Evolutionary conservation across 2,797 vertebrate genomes (phyloP), one percentile per base, ranked within the genome.

Genomic region (Pseudochromis fuscus): DNA sequence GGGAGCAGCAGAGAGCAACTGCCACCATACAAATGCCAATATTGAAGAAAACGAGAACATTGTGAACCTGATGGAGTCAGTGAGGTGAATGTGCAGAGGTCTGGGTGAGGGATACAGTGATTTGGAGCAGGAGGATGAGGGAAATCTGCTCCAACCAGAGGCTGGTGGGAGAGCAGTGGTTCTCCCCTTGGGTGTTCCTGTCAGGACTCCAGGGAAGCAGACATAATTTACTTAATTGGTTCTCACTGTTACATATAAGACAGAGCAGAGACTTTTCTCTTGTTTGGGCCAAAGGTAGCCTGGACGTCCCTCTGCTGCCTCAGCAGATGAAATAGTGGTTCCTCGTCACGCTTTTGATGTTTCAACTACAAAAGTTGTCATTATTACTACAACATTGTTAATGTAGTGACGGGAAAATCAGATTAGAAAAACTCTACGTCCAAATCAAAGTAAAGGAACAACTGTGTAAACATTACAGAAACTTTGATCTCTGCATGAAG

Each of bases 171-270:
- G 72, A 75, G 59, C 70, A 27, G 71, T 40, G 50, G 2, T 57
- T 84, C 67, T 75, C 86, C 72, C 79, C 81, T 79, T 88, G 79
- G 80, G 76, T 85, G 87, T 81, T 92, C 88, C 84, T 89, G 88
- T 91, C 86, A 78, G 40, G 58, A 73, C 83, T 88, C 82, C 77
- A 73, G 77, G 77, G 76, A 89, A 75, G 77, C 85, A 84, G 79
- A 92, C 48, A 69, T 91, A 92, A 92, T 94, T 90, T 62, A 83
- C 51, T 92, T 93, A 92, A 94, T 93, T 89, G 82, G 88, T 51
- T 89, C 81, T 86, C 66, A 64, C 71, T 84, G 72, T 81, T 80
- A 76, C 67, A 58, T 56, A 62, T 45, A 62, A 82, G 49, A 66
- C 44, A 69, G 68, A 70, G 63, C 45, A 35, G 49, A 64, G 66